Evolutionary conservation across 2,888 invertebrate genomes (phyloP).

Genomic region (Harmothoe impar): DNA sequence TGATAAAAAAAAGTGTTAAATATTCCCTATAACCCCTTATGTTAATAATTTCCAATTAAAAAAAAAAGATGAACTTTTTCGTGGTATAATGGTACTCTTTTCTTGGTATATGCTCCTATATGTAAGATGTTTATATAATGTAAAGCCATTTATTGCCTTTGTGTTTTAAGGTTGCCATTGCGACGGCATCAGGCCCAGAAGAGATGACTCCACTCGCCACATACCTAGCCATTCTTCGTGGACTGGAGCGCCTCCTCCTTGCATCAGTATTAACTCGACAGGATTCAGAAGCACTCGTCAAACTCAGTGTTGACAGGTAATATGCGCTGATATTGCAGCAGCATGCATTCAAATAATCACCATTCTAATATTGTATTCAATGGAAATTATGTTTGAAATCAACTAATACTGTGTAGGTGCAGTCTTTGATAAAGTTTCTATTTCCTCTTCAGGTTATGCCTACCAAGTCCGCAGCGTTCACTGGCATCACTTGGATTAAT

Average conservation of each 20-base stretch:
- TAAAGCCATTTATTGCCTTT: too few relatives aligned
- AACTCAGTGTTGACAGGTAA: conserved; percentile 82
- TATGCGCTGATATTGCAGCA: not conserved
- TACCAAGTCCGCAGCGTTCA: conserved; percentile 88
- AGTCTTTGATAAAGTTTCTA: not conserved
- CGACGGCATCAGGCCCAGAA: conserved; percentile 79
- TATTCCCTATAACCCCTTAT: too few relatives aligned
- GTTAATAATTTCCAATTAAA: too few relatives aligned
- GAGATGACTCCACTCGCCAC: conserved; percentile 79
- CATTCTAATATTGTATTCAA: too few relatives aligned
- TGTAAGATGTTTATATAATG: too few relatives aligned
- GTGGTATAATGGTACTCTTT: too few relatives aligned
- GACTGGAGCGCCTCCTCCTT: conserved; percentile 88
- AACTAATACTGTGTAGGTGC: too few relatives aligned
- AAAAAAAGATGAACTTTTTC: too few relatives aligned
- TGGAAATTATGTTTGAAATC: too few relatives aligned
- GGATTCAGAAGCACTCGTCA: conserved; percentile 80
- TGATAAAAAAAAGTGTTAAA: not conserved
- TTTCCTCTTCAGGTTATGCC: conserved; percentile 84
- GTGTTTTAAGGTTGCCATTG: conserved; percentile 75
- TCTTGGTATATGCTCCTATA: too few relatives aligned
- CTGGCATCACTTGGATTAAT: conserved; percentile 90
- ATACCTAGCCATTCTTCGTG: conserved; percentile 85
- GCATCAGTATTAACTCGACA: conserved; percentile 78
- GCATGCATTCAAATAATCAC: too few relatives aligned